Conservation (phyloP, 2,888 invertebrate species). For the Eurytoma adleriae region DNA sequence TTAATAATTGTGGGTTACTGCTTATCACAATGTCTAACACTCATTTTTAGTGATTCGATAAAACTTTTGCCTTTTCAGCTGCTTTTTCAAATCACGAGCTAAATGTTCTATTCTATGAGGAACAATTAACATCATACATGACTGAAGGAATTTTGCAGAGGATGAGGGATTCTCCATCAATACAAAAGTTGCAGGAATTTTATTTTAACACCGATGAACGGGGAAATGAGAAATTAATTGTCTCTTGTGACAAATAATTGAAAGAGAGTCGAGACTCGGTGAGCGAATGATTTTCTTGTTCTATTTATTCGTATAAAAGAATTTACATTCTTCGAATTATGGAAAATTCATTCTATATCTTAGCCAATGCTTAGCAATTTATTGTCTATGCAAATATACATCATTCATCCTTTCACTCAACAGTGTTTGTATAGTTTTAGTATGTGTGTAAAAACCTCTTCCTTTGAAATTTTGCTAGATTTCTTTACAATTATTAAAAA, state of each 20-base stretch:
- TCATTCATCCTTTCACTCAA: no score
- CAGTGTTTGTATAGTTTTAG: no score
- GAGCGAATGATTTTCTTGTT: slow-evolving; percentile 13
- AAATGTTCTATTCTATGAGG: slow-evolving; percentile 73
- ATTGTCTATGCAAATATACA: no score
- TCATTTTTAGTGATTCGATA: slow-evolving; percentile 66
- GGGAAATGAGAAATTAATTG: slow-evolving; percentile 1
- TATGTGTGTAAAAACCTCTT: no score
- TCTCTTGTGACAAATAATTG: slow-evolving; percentile 35
- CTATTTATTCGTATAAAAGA: background rate
- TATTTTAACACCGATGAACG: slow-evolving; percentile 53
- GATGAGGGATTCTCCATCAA: slow-evolving; percentile 62
- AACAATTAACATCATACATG: slow-evolving; percentile 73
- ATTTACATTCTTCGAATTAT: no score
- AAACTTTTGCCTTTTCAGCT: slow-evolving; percentile 62
- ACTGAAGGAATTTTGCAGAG: slow-evolving; percentile 65
- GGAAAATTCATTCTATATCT: no score
- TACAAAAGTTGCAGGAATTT: slow-evolving; percentile 65
- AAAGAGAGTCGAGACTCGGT: slow-evolving; percentile 40
- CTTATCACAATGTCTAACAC: no score
- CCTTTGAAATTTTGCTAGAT: no score
- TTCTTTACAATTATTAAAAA: no score
- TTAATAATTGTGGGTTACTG: no score
- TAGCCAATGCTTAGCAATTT: no score
- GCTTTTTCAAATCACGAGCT: slow-evolving; percentile 71